These are phyloP conservation scores for Caracal caracal DNA, from an alignment of 2,113 vertebrate species.

Conservation along the genomic window DNA sequence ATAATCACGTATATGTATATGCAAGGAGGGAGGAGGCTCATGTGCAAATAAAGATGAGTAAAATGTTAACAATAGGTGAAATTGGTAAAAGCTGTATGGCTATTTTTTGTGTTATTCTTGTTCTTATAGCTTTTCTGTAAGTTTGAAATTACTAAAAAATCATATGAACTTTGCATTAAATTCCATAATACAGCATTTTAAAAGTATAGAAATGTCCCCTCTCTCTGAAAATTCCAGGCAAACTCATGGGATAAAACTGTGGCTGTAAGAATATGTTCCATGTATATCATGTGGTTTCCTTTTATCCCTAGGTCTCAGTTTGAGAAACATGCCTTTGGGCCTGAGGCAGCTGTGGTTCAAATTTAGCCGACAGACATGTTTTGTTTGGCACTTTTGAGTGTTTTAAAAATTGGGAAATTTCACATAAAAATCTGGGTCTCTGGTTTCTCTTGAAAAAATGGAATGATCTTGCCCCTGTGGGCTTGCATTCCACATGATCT, in stretches of 20 bases:
- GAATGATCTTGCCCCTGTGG: neutral
- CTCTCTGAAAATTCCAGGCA: slow-evolving; percentile 51
- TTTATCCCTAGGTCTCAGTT: slow-evolving; percentile 58
- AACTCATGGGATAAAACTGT: slow-evolving; percentile 49
- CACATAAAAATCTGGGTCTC: slow-evolving; percentile 56
- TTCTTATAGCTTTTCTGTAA: slow-evolving; percentile 33
- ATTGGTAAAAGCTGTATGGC: neutral
- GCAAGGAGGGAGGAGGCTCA: neutral
- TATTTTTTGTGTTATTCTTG: neutral
- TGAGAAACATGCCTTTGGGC: slow-evolving; percentile 54
- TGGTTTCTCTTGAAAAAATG: slow-evolving; percentile 57
- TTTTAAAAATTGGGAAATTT: slow-evolving; percentile 68
- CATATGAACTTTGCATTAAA: slow-evolving; percentile 7
- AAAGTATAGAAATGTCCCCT: slow-evolving; percentile 37
- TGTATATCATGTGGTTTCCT: slow-evolving; percentile 65
- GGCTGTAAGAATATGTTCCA: slow-evolving; percentile 51
- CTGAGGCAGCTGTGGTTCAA: slow-evolving; percentile 63
- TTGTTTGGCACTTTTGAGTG: slow-evolving; percentile 64
- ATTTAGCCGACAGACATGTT: slow-evolving; percentile 65
- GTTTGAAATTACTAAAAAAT: slow-evolving; percentile 38
- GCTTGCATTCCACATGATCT: slow-evolving; percentile 10
- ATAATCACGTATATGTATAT: neutral
- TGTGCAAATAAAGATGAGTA: neutral
- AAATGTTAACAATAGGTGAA: slow-evolving; percentile 33
- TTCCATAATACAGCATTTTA: slow-evolving; percentile 30